A percentile compares a stretch with the other conserved stretches of the same genome.
Conservation (phyloP, 2,888 invertebrate species). For the Polietes domitor region DNA sequence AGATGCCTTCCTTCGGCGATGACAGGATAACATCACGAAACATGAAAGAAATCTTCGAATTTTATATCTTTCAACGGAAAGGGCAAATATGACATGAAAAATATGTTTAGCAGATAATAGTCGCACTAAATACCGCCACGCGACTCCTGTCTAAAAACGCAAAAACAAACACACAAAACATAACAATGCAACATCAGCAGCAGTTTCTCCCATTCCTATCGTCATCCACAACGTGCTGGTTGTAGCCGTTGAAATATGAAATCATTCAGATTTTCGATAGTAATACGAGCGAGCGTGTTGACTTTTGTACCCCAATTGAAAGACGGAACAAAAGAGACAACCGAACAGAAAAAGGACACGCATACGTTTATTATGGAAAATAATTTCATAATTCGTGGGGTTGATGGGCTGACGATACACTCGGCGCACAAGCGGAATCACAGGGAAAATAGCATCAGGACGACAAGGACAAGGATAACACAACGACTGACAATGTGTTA, state of each 20-base stretch:
- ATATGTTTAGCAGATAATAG: slow-evolving; percentile 78
- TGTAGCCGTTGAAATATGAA: slow-evolving; percentile 61
- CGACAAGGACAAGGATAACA: slow-evolving; percentile 33
- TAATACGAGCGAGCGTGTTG: slow-evolving; percentile 56
- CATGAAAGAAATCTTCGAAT: slow-evolving; percentile 1
- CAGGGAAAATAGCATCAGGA: slow-evolving; percentile 25
- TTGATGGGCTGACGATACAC: slow-evolving; percentile 68
- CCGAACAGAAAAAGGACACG: slow-evolving; percentile 50
- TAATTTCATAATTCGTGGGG: slow-evolving; percentile 81
- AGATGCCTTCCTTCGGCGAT: slow-evolving; percentile 16
- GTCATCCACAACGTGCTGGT: too few species aligned
- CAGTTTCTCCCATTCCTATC: neutral
- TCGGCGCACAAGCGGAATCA: slow-evolving; percentile 30
- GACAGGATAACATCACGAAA: slow-evolving; percentile 51
- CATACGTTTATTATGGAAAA: slow-evolving; percentile 78
- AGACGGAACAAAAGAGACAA: slow-evolving; percentile 45
- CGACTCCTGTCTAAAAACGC: slow-evolving; percentile 66
- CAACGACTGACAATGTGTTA: slow-evolving; percentile 69
- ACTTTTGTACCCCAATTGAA: slow-evolving; percentile 53
- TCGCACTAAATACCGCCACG: slow-evolving; percentile 80
- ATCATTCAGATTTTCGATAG: slow-evolving; percentile 40
- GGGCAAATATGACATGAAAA: slow-evolving; percentile 71
- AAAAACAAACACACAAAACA: slow-evolving; percentile 56
- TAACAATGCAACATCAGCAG: neutral
- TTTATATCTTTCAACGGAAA: slow-evolving; percentile 29